Percentiles rank a stretch among this genome's conserved stretches.
These are phyloP conservation scores for Brotula barbata DNA, from an alignment of 2,797 vertebrate genomes.

Conservation along the genomic window DNA sequence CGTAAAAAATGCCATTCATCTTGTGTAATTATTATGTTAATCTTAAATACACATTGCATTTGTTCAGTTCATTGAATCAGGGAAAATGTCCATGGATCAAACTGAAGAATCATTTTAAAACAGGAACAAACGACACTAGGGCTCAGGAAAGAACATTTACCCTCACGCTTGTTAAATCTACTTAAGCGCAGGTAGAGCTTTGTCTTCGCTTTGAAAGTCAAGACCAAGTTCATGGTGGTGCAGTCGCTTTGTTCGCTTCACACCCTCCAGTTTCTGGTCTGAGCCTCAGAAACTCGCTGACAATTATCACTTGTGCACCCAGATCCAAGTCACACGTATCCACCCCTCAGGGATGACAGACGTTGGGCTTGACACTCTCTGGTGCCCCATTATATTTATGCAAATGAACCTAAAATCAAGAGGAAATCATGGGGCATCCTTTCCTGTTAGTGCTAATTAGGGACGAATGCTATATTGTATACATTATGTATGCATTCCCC, in stretches of 20 bases:
- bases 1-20: slow-evolving; percentile 14
- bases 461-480: slow-evolving; percentile 63
- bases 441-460: slow-evolving; percentile 77
- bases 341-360: slow-evolving; percentile 66
- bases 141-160: not conserved
- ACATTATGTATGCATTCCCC: slow-evolving; percentile 66
- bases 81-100: slow-evolving; percentile 4
- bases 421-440: slow-evolving; percentile 69
- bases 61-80: slow-evolving; percentile 6
- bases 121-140: not conserved
- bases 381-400: slow-evolving; percentile 79
- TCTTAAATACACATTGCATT: slow-evolving; percentile 30
- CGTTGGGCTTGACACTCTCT: slow-evolving; percentile 61
- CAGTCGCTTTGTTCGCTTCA: slow-evolving; percentile 53
- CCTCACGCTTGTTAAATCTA: not conserved
- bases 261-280: slow-evolving; percentile 32
- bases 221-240: slow-evolving; percentile 23
- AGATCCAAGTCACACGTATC: slow-evolving; percentile 67
- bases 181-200: not conserved
- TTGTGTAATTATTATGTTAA: slow-evolving; percentile 27
- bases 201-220: slow-evolving; percentile 12
- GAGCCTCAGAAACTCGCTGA: slow-evolving; percentile 51
- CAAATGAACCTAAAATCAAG: slow-evolving; percentile 71
- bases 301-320: slow-evolving; percentile 69
- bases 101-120: too few species aligned